These are phyloP conservation scores for Pterois miles DNA, from an alignment of 2,797 vertebrate genomes.

Conservation along the genomic window DNA sequence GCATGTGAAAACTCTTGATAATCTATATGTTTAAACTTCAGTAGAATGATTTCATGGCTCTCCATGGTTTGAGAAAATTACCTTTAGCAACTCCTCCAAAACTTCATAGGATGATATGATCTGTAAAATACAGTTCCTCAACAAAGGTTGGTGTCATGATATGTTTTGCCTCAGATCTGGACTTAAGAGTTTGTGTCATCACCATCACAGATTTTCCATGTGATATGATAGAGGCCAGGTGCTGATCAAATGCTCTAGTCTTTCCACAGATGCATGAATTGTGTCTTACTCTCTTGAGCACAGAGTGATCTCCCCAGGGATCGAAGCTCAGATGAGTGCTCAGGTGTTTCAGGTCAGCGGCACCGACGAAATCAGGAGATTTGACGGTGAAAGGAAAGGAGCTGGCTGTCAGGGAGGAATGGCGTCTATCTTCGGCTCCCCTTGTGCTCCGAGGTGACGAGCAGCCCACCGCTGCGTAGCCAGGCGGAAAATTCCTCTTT, in stretches of 20 bases:
- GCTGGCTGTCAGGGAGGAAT: conserved; percentile 30
- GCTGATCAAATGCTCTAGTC: neutral
- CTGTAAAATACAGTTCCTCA: neutral
- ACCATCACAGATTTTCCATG: neutral
- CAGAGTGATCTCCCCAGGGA: conserved; percentile 26
- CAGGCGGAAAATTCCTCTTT: conserved; percentile 72
- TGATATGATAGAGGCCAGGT: neutral
- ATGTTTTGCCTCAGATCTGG: neutral
- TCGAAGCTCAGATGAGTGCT: conserved; percentile 52
- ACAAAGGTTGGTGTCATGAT: neutral
- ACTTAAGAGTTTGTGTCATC: neutral
- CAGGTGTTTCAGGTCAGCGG: conserved; percentile 10
- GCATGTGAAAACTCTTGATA: neutral
- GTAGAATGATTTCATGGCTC: neutral
- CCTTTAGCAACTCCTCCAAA: neutral
- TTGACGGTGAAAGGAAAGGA: conserved; percentile 38
- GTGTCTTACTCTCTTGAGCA: neutral
- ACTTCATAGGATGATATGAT: neutral
- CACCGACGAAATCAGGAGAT: conserved; percentile 13
- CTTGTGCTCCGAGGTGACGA: conserved; percentile 40
- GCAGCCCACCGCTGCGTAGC: conserved; percentile 54
- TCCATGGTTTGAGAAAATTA: neutral
- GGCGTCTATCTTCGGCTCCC: conserved; percentile 22
- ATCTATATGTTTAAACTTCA: neutral
- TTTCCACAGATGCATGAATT: neutral